These are phyloP conservation scores for Spatula clypeata DNA, from an alignment of 2,797 vertebrate genomes.

Conservation along the genomic window DNA sequence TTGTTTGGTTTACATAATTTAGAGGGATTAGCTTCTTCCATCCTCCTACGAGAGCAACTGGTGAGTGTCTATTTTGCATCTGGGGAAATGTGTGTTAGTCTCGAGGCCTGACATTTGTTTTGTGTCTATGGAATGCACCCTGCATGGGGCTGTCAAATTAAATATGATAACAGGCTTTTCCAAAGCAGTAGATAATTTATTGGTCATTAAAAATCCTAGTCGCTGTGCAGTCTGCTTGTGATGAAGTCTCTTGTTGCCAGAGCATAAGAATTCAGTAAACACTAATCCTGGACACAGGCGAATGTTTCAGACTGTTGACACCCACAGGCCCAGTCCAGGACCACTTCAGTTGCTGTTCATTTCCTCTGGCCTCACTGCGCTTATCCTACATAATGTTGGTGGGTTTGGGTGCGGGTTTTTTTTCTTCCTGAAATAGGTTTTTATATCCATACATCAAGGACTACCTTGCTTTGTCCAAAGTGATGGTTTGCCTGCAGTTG, in stretches of 20 bases:
- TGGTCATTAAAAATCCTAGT: slow-evolving; percentile 51
- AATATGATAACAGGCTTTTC: slow-evolving; percentile 55
- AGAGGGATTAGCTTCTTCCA: slow-evolving; percentile 55
- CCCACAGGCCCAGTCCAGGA: not conserved
- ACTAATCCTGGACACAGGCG: not conserved
- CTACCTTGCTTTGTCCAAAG: not conserved
- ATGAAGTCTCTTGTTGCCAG: not conserved
- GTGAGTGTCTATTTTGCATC: slow-evolving; percentile 32
- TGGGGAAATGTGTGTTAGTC: not conserved
- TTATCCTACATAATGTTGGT: not conserved
- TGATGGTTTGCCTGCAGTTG: not conserved
- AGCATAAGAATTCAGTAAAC: not conserved
- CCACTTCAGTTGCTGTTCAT: not conserved
- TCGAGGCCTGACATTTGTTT: slow-evolving; percentile 40
- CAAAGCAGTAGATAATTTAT: slow-evolving; percentile 53
- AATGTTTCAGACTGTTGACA: not conserved
- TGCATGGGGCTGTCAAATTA: slow-evolving; percentile 61
- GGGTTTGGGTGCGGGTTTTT: not conserved
- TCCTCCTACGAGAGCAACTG: slow-evolving; percentile 6
- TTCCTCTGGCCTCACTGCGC: not conserved
- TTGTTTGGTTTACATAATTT: slow-evolving; percentile 56
- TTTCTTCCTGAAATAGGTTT: not conserved
- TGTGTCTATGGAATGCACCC: slow-evolving; percentile 41
- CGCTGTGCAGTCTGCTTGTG: not conserved
- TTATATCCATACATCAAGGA: not conserved